Evolutionary conservation across 2,113 vertebrate species (phyloP).

Genomic region (Trochalopteron elliotii): DNA sequence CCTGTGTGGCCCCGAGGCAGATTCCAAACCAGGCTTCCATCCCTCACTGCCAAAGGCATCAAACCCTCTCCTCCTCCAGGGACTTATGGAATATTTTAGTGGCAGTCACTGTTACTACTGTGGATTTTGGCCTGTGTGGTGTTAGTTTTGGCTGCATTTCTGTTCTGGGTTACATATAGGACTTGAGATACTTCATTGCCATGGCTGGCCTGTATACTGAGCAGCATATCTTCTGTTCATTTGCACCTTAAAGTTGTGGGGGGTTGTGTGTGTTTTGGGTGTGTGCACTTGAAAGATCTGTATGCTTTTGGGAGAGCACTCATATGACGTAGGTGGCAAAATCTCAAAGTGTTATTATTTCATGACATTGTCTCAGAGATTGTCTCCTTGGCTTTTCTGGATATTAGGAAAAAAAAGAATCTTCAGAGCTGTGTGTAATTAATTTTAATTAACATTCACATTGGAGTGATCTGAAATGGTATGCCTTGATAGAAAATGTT

Average conservation of each 20-base stretch:
- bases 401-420: background rate
- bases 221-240: background rate
- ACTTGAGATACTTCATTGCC: background rate
- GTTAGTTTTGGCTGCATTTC: constrained; percentile 28
- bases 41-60: background rate
- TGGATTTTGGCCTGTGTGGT: background rate
- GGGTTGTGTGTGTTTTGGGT: background rate
- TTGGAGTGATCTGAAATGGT: constrained; percentile 39
- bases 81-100: constrained; percentile 8
- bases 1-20: background rate
- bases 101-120: constrained; percentile 11
- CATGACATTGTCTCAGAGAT: background rate
- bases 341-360: background rate
- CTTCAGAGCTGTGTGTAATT: constrained; percentile 49
- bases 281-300: background rate
- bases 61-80: background rate
- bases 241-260: background rate
- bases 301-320: background rate
- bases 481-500: constrained; percentile 65
- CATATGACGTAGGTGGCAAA: background rate
- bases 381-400: background rate
- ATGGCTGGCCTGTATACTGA: background rate
- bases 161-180: background rate
- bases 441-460: constrained; percentile 68
- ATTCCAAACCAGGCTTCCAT: background rate